phyloP scores from a whole-genome alignment of 1,140 invertebrate genomes.

The Carposina sasakii region DNA sequence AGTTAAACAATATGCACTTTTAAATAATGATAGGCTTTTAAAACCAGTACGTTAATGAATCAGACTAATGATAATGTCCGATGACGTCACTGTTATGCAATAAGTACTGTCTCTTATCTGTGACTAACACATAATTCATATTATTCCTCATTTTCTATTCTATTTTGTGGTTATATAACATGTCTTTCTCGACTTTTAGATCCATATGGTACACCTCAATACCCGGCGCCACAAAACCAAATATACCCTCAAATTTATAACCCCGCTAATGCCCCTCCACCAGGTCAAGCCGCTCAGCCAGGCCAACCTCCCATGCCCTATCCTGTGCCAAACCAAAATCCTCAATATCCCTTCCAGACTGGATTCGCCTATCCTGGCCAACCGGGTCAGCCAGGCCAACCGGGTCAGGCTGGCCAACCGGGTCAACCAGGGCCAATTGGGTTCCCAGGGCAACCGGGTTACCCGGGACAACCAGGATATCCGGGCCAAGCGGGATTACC shows the following conservation, averaged over 20 bases:
- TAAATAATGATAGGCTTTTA: too few relatives aligned
- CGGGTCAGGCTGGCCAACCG: too few relatives aligned
- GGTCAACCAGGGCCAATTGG: neutral
- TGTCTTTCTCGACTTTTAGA: conserved; percentile 30
- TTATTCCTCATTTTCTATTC: conserved; percentile 7
- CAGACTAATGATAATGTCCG: too few relatives aligned
- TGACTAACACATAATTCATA: too few relatives aligned
- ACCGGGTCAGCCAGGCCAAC: conserved; percentile 18
- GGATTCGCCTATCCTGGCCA: conserved; percentile 40
- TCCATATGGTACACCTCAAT: conserved; percentile 44
- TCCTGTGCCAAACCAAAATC: conserved; percentile 24
- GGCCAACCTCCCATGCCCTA: conserved; percentile 21
- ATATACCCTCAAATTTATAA: conserved; percentile 54
- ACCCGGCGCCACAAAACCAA: conserved; percentile 40
- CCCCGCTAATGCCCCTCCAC: conserved; percentile 35
- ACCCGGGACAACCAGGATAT: neutral
- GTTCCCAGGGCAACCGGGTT: neutral
- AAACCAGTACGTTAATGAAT: too few relatives aligned
- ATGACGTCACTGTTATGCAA: too few relatives aligned
- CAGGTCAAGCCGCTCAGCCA: conserved; percentile 30
- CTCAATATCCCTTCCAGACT: conserved; percentile 32
- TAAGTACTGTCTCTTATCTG: too few relatives aligned
- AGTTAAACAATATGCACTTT: too few relatives aligned
- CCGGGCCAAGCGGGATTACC: conserved; percentile 10
- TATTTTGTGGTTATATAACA: conserved; percentile 5